Base-by-base conservation (phyloP, 2,888 invertebrate species). In the Emesis russula region DNA sequence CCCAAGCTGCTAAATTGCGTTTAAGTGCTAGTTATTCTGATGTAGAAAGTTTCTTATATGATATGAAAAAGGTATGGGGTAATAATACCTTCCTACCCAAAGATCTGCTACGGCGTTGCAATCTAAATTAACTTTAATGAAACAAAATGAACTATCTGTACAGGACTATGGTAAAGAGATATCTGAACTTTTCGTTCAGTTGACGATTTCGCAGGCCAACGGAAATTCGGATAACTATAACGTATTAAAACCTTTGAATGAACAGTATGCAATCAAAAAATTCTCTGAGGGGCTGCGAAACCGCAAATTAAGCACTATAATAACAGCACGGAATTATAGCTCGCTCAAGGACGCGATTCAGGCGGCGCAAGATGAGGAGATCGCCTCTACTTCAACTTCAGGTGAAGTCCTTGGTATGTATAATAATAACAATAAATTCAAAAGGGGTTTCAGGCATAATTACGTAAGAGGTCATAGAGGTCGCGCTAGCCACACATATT, bases 271-370 rank as follows among this genome's bases (percentile, higher is more conserved):
- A 0, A 41, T 66, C 38, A 78, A 38, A 66, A 38, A 77, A 31
- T 66, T 68, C 38, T n/a, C 38, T 13, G 44, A 74, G 13, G 74
- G 25, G 25, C 25, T 74, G 25, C 74, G 74, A 18, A 44, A 74
- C 44, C 74, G 48, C 25, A 74, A 44, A 31, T 25, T 44, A 18
- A 74, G 74, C 7, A 77, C 77, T 38, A 77, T 77, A 31, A 31
- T 77, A 41, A 7, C 77, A 63, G 63, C 77, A 1, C 18, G 33
- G 18, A 77, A 33, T 5, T 77, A 9, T 7, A 78, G 15, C 53
- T 78, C 78, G 15, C 78, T 78, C 25, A 78, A 78, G 15, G 78
- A 78, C 25, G 66, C 78, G 18, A 53, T 78, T 18, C 78, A 78
- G 25, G 68, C 33, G 13, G 68, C 68, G 11, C 18, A 48, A 3